Percentiles rank a stretch among this genome's conserved stretches.
Evolutionary conservation across 1,140 invertebrate genomes (phyloP).

Genomic region (Drosophila kanapiae): DNA sequence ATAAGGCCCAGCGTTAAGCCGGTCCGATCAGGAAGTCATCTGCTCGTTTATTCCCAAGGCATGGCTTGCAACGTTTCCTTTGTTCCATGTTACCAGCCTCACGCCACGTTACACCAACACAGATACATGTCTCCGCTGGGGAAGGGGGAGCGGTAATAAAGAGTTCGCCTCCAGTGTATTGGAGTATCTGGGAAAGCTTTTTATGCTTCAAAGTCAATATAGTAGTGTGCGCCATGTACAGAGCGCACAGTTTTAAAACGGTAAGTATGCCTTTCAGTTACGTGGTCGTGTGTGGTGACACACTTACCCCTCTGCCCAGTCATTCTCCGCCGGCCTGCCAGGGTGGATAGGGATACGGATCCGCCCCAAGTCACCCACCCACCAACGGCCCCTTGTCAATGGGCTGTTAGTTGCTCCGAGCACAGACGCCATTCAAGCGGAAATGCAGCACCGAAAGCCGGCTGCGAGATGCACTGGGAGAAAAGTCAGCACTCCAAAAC

Average conservation of each 20-base stretch:
- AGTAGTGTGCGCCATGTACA: slow-evolving; percentile 68
- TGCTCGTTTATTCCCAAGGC: slow-evolving; percentile 35
- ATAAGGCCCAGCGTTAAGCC: slow-evolving; percentile 22
- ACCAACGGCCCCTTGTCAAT: slow-evolving; percentile 43
- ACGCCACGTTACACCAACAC: slow-evolving; percentile 18
- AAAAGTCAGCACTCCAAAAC: no score
- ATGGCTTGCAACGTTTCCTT: slow-evolving; percentile 31
- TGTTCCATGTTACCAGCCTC: slow-evolving; percentile 18
- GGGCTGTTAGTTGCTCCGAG: slow-evolving; percentile 75
- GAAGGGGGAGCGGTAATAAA: slow-evolving; percentile 63
- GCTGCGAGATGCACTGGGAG: slow-evolving; percentile 17
- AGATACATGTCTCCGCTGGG: slow-evolving; percentile 21
- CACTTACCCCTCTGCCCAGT: slow-evolving; percentile 22
- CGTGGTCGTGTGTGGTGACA: slow-evolving; percentile 68
- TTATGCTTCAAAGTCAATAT: slow-evolving; percentile 82
- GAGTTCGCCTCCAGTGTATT: slow-evolving; percentile 65
- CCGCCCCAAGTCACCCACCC: background rate
- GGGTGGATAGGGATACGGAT: slow-evolving; percentile 11
- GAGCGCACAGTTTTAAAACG: slow-evolving; percentile 77
- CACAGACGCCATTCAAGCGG: slow-evolving; percentile 79
- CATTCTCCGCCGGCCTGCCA: background rate
- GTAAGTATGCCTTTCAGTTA: slow-evolving; percentile 73
- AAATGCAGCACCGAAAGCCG: slow-evolving; percentile 76
- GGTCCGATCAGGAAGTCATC: slow-evolving; percentile 52
- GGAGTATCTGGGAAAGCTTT: slow-evolving; percentile 79